Evolutionary conservation across 2,797 vertebrate genomes (phyloP).

Genomic region (Myoxocephalus aenaeus): DNA sequence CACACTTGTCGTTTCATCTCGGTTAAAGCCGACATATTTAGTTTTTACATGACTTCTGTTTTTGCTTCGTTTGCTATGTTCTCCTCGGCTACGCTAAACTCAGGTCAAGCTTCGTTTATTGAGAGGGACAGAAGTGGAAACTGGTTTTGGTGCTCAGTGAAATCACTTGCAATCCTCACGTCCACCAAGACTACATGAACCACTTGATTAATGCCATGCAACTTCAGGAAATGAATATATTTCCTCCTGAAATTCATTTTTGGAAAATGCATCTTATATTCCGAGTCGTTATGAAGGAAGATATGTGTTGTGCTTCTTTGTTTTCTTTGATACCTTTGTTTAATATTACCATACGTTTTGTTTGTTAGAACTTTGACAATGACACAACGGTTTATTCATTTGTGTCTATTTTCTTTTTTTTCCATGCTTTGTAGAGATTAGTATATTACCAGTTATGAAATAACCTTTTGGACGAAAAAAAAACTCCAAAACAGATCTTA

Average conservation of each 20-base stretch:
- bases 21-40: neutral
- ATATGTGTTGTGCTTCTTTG: slow-evolving; percentile 17
- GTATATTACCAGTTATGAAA: slow-evolving; percentile 23
- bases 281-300: slow-evolving; percentile 10
- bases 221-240: slow-evolving; percentile 19
- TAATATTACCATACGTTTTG: slow-evolving; percentile 4
- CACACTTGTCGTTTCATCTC: slow-evolving; percentile 8
- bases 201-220: slow-evolving; percentile 24
- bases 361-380: neutral
- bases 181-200: slow-evolving; percentile 23
- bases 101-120: slow-evolving; percentile 60
- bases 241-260: slow-evolving; percentile 33
- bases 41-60: neutral
- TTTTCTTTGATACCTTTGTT: slow-evolving; percentile 15
- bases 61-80: neutral
- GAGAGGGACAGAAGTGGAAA: slow-evolving; percentile 18
- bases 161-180: slow-evolving; percentile 24
- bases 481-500: neutral
- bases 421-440: slow-evolving; percentile 25
- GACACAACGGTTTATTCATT: slow-evolving; percentile 13
- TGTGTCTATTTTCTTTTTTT: neutral
- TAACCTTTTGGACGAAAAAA: slow-evolving; percentile 9
- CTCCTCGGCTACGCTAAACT: slow-evolving; percentile 54
- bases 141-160: slow-evolving; percentile 47
- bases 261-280: slow-evolving; percentile 25